Evolutionary conservation across 2,797 vertebrate genomes (phyloP).

Genomic region (Oreochromis grahami): DNA sequence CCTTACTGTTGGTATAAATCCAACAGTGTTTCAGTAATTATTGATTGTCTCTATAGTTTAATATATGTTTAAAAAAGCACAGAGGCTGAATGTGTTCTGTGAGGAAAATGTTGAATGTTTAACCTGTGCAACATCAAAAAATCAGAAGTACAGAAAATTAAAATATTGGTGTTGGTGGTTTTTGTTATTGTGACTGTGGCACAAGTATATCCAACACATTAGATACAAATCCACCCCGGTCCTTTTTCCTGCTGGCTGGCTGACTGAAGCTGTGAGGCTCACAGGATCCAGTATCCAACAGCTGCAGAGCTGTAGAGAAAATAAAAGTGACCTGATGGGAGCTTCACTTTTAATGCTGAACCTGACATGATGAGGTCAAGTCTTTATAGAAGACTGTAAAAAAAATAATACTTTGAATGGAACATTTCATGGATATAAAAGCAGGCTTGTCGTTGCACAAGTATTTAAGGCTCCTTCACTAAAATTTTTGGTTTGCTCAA

Average conservation of each 20-base stretch:
- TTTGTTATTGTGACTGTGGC: too few relatives aligned
- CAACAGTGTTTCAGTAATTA: too few relatives aligned
- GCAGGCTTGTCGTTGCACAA: rapidly evolving
- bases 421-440: background rate
- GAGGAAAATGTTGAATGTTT: too few relatives aligned
- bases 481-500: rapidly evolving
- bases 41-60: too few relatives aligned
- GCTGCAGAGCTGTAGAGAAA: background rate
- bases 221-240: background rate
- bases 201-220: background rate
- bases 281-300: rapidly evolving
- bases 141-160: too few relatives aligned
- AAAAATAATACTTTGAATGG: too few relatives aligned
- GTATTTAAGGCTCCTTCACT: background rate
- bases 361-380: background rate
- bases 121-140: too few relatives aligned
- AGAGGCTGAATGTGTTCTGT: too few relatives aligned
- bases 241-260: background rate
- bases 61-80: too few relatives aligned
- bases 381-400: background rate
- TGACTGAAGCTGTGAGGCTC: background rate
- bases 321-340: rapidly evolving
- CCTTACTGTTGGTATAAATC: too few relatives aligned
- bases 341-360: background rate
- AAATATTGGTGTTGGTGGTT: too few relatives aligned